Conservation (phyloP, 2,113 vertebrate genomes). For the Eudyptes chrysolophus region DNA sequence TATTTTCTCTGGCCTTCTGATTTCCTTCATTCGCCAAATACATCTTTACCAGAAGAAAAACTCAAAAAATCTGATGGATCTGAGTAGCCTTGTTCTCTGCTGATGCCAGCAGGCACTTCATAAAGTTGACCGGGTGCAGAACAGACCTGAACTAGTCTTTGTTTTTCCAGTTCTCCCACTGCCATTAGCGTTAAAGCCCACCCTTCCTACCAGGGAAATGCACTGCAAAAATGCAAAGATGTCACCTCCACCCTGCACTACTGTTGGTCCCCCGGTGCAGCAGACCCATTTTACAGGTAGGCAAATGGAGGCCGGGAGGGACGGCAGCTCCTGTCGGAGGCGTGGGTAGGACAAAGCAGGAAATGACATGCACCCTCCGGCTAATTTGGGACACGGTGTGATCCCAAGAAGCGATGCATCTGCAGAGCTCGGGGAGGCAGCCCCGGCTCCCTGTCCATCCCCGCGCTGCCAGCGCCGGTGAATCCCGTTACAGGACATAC, state of each 20-base stretch:
- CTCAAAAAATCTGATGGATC: not conserved
- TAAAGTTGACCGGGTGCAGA: not conserved
- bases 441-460: not conserved
- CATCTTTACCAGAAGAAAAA: not conserved
- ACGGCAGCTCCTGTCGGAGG: not conserved
- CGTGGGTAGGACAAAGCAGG: not conserved
- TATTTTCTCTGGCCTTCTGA: not conserved
- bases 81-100: not conserved
- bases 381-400: not conserved
- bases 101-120: not conserved
- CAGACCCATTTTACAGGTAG: not conserved
- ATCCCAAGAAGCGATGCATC: not conserved
- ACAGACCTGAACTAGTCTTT: not conserved
- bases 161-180: not conserved
- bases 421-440: not conserved
- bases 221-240: not conserved
- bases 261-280: accelerated
- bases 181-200: not conserved
- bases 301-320: not conserved
- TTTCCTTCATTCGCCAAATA: not conserved
- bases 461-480: not conserved
- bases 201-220: not conserved
- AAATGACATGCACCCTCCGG: not conserved
- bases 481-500: not conserved
- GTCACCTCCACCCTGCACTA: not conserved